Conservation (phyloP, 1,140 invertebrate genomes). For the Ladona fulva region DNA sequence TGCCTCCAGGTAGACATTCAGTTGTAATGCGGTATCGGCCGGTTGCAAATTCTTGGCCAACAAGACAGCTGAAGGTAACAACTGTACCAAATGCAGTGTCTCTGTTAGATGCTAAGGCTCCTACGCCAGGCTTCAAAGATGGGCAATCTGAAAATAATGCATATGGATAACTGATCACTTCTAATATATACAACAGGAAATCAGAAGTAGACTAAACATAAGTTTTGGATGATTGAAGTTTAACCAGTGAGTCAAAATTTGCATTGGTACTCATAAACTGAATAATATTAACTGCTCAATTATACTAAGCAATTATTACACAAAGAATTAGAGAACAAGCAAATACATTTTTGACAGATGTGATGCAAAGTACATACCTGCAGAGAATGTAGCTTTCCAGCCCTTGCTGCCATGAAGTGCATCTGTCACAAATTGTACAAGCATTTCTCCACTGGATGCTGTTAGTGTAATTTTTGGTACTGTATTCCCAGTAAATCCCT, state of each 20-base stretch:
- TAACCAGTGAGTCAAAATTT: too few species aligned
- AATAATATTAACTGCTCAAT: too few species aligned
- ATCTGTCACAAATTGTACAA: slow-evolving; percentile 79
- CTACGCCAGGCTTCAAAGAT: slow-evolving; percentile 66
- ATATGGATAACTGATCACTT: too few species aligned
- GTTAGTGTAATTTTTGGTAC: slow-evolving; percentile 80
- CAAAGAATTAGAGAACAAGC: too few species aligned
- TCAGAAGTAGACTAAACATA: too few species aligned
- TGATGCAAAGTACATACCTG: slow-evolving; percentile 45
- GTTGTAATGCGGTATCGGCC: slow-evolving; percentile 75
- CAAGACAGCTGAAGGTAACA: slow-evolving; percentile 82
- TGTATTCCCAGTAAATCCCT: slow-evolving; percentile 73
- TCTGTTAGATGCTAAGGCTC: slow-evolving; percentile 79
- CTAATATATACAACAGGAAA: too few species aligned
- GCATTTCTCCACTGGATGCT: slow-evolving; percentile 84
- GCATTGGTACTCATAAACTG: too few species aligned
- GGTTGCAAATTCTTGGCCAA: slow-evolving; percentile 90
- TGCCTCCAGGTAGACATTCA: slow-evolving; percentile 78
- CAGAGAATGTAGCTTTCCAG: slow-evolving; percentile 87
- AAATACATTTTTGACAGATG: too few species aligned
- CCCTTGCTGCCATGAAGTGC: slow-evolving; percentile 72
- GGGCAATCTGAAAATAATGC: slow-evolving; percentile 68
- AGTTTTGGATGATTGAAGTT: too few species aligned
- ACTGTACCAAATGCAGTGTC: slow-evolving; percentile 87
- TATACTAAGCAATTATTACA: too few species aligned